Conservation (phyloP, 2,113 vertebrate genomes). For the Drymodes brunneopygia region DNA sequence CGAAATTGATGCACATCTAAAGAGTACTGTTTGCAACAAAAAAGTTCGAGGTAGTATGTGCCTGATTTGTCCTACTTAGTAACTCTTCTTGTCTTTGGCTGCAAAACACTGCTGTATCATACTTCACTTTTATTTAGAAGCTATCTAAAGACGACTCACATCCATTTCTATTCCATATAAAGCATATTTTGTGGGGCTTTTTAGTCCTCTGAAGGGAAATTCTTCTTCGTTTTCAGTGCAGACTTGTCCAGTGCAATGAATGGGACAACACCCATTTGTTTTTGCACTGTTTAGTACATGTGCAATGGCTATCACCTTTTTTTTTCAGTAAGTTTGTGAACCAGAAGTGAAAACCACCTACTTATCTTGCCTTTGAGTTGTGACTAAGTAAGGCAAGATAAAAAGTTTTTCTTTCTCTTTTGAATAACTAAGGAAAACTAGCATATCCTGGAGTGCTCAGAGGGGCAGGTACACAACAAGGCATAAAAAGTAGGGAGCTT, state of each 20-base stretch:
- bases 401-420: not conserved
- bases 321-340: not conserved
- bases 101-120: not conserved
- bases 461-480: rapidly evolving
- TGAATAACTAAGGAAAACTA: not conserved
- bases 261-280: not conserved
- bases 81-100: not conserved
- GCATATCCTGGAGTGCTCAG: not conserved
- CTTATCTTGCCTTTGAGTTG: not conserved
- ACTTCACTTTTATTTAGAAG: not conserved
- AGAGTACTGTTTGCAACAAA: not conserved
- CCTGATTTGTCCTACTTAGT: not conserved
- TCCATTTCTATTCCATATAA: not conserved
- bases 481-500: not conserved
- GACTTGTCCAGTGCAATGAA: not conserved
- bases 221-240: not conserved
- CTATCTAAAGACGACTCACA: not conserved
- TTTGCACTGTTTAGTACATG: not conserved
- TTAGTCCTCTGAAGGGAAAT: not conserved
- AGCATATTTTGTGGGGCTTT: not conserved
- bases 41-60: not conserved
- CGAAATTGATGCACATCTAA: not conserved
- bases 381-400: not conserved
- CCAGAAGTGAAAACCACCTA: not conserved
- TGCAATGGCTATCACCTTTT: not conserved